Evolutionary conservation across 2,888 invertebrate genomes (phyloP), one percentile per base, ranked within the genome.

Genomic region (Drosophila acutilabella): DNA sequence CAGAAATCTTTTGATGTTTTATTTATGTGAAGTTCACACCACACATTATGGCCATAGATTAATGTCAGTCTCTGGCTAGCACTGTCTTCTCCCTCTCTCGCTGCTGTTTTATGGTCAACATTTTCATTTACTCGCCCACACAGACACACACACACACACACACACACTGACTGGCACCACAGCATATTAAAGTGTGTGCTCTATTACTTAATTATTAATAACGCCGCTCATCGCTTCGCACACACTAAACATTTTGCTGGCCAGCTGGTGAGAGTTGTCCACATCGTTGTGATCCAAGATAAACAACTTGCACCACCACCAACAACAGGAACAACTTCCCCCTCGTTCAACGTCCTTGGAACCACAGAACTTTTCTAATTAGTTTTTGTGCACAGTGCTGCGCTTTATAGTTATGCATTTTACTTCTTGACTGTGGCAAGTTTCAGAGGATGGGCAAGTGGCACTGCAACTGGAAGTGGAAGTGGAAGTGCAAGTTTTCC

Each of bases 381-480:
- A 86, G 86, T 82, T 82, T 82, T 86, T 83, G 79, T 72, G 78
- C 74, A 62, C 70, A 79, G 57, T 73, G 72, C 84, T 73, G 72
- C 84, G 81, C 78, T 86, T 83, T 81, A 83, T 83, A 81, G 87
- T 78, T 83, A 70, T 79, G 84, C 84, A 75, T 87, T 86, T 81
- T 62, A 73, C 52, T 73, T 73, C 80, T 81, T 70, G 69, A 65
- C 60, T 57, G 53, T 57, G 66, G 70, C 57, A 64, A 79, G 82
- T 67, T 50, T 8, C 13, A 1, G 14, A n/a, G 30, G 14, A 7
- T n/a, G 51, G 13, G 30, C 8, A 30, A 30, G 8, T 30, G 30
- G 30, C 30, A 6, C 2, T 8, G 30, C 30, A 18, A 6, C 2
- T 8, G 30, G 8, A 18, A 18, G 18, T 18, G 18, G 2, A 30